Conservation (phyloP, 2,888 invertebrate species). For the Xanthorhoe designata region DNA sequence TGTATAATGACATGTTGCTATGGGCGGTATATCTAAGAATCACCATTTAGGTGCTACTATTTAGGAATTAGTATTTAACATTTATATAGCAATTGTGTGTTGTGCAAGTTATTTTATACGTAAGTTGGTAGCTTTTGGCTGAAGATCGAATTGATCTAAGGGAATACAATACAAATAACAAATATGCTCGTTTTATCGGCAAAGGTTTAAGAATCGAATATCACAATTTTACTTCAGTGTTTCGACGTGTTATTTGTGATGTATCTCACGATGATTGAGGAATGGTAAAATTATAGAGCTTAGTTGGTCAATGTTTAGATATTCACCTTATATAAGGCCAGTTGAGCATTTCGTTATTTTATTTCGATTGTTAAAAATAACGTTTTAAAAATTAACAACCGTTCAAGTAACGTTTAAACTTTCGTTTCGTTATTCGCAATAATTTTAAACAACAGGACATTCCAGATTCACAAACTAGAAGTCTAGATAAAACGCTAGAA, state of each 20-base stretch:
- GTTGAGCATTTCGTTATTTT: constrained; percentile 62
- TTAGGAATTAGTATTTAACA: constrained; percentile 64
- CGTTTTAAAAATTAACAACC: constrained; percentile 32
- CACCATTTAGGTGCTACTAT: constrained; percentile 81
- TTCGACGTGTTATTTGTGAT: constrained; percentile 3
- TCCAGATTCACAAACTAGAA: constrained; percentile 68
- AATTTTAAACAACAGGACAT: constrained; percentile 65
- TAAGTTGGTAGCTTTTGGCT: constrained; percentile 57
- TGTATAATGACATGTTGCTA: constrained; percentile 62
- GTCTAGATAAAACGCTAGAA: constrained; percentile 60
- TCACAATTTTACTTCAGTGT: constrained; percentile 1
- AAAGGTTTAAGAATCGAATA: neutral
- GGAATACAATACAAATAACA: constrained; percentile 31
- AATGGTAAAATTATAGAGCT: constrained; percentile 48
- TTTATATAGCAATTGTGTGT: constrained; percentile 44
- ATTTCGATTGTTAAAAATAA: constrained; percentile 41
- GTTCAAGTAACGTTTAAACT: constrained; percentile 34
- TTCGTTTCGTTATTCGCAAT: constrained; percentile 40
- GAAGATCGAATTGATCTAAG: constrained; percentile 16
- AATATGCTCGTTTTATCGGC: constrained; percentile 2
- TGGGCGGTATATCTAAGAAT: constrained; percentile 53
- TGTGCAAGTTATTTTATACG: constrained; percentile 46
- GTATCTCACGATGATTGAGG: constrained; percentile 43
- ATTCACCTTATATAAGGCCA: constrained; percentile 59
- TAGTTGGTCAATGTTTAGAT: constrained; percentile 67